Base-by-base conservation (phyloP, 2,113 vertebrate genomes). In the Paratilapia polleni region DNA sequence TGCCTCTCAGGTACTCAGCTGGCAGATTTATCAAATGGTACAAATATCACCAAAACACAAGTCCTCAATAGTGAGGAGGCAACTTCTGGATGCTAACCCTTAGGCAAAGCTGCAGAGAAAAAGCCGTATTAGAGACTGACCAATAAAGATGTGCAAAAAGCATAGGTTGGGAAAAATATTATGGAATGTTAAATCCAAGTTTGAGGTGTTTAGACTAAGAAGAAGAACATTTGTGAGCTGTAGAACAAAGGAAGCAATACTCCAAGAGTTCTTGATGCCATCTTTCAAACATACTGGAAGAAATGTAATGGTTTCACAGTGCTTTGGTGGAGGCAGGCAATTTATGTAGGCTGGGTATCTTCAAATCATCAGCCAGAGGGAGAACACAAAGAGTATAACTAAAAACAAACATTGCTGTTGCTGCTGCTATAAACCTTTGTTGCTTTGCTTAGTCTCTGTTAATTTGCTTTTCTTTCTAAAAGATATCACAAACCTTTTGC, bases 381-480 rank as follows among this genome's bases (percentile, higher is more conserved):
- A 24, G 3, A 80, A 66, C 41, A 17, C 34, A n/a, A 41, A 28
- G 11, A 83, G 2, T 74, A 81, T 38, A 41, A 26, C 24, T 15
- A 3, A 26, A 36, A 63, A 75, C 36, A 83, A 73, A 66, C 10
- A 36, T 17, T 24, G 17, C 13, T 24, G n/a, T 31, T 17, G 28
- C 24, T 24, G 52, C 10, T 28, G 34, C 64, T 61, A 5, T 17
- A 58, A 38, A 56, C 57, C 2, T 8, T 8, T 36, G 8, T 56
- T 38, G 24, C 6, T 12, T 56, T 38, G 24, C 6, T 12, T 2
- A 24, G 15, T 61, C 24, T 56, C 22, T 41, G 12, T 8, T 26
- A 20, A 43, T 68, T 75, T 83, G 19, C 34, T 17, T 79, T 70
- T 79, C 28, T 76, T 77, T 47, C 22, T 34, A 26, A 58, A 63